Conservation (phyloP, 2,797 vertebrate genomes). For the Oreochromis mossambicus region DNA sequence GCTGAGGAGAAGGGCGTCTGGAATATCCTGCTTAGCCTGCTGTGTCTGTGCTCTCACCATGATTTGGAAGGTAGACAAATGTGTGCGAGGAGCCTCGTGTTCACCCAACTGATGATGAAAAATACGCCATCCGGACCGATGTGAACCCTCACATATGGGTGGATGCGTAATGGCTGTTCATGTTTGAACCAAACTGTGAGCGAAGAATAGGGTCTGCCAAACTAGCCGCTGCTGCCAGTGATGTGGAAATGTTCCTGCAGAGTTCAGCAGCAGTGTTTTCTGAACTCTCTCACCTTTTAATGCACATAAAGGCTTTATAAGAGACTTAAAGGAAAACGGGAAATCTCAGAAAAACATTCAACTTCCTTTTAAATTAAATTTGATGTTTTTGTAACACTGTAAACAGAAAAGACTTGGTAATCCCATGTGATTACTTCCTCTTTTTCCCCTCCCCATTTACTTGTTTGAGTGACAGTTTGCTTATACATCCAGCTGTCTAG, state of each 20-base stretch:
- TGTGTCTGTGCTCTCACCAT: neutral
- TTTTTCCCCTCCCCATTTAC: neutral
- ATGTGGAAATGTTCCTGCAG: neutral
- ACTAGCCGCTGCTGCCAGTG: neutral
- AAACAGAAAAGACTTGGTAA: neutral
- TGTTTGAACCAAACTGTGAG: neutral
- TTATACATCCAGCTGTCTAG: neutral
- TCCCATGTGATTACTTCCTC: neutral
- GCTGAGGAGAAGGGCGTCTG: fast-evolving
- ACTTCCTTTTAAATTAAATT: neutral
- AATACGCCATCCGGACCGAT: neutral
- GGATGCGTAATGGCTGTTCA: neutral
- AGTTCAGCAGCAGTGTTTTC: neutral
- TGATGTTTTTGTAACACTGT: neutral
- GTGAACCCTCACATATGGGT: neutral
- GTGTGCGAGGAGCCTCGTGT: neutral
- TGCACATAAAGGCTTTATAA: neutral
- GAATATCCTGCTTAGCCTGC: fast-evolving
- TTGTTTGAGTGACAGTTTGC: neutral
- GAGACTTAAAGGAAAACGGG: neutral
- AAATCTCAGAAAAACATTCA: neutral
- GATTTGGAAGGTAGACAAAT: neutral
- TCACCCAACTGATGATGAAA: neutral
- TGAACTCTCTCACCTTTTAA: neutral
- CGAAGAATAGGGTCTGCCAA: neutral